A percentile compares a stretch with the other conserved stretches of the same genome.
Conservation (phyloP, 2,797 vertebrate species). For the Anableps anableps region DNA sequence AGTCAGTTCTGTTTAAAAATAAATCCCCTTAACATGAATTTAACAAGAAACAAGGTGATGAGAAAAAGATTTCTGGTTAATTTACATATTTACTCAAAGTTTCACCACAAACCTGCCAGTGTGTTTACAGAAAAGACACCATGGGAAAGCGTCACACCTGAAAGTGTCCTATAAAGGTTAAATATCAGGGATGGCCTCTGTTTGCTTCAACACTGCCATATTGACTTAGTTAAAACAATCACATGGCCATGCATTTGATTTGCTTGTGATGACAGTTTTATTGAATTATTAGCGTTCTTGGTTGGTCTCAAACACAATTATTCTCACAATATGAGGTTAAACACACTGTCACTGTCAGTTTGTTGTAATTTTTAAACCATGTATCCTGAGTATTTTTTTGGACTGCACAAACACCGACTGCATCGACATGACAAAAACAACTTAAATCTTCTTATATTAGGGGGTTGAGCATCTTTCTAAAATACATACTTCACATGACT, state of each 20-base stretch:
- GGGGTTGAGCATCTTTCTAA: not conserved
- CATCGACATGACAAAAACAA: no score
- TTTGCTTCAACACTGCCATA: not conserved
- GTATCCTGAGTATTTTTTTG: not conserved
- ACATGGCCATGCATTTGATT: not conserved
- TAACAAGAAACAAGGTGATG: not conserved
- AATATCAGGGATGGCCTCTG: not conserved
- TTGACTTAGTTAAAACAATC: not conserved
- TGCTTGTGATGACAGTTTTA: not conserved
- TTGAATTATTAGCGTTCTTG: not conserved
- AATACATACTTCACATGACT: not conserved
- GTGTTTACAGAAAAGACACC: not conserved
- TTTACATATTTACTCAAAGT: not conserved
- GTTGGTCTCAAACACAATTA: not conserved
- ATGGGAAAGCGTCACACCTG: not conserved
- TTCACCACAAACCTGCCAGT: not conserved
- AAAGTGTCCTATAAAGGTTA: not conserved
- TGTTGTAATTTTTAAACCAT: not conserved
- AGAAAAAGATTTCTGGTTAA: not conserved
- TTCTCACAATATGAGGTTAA: not conserved
- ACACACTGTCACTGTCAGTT: not conserved
- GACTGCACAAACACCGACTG: not conserved
- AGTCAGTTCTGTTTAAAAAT: not conserved
- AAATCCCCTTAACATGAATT: not conserved
- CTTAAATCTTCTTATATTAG: not conserved